phyloP scores from a whole-genome alignment of 2,888 invertebrate genomes.

The Coleophora flavipennella region DNA sequence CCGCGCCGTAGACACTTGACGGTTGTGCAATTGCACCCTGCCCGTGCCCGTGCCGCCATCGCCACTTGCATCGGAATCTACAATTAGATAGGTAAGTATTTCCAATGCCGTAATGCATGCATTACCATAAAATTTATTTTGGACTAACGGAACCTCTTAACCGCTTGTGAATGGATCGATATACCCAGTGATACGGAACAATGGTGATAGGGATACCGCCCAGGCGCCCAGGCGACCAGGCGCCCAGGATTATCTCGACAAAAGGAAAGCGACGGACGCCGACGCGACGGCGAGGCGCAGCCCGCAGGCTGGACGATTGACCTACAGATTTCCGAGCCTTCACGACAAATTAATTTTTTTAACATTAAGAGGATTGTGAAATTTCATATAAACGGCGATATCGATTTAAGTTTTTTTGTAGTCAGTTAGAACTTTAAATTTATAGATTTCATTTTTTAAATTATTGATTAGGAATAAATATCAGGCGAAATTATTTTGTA shows the following conservation, averaged over 20 bases:
- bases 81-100: conserved; percentile 1
- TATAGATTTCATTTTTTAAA: no score
- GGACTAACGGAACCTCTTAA: conserved; percentile 9
- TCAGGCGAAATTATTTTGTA: no score
- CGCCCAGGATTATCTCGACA: conserved; percentile 43
- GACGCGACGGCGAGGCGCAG: no score
- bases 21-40: conserved; percentile 40
- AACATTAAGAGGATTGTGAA: no score
- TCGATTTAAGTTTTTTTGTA: no score
- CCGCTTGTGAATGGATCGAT: conserved; percentile 22
- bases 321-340: no score
- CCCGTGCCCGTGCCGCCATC: conserved; percentile 27
- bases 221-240: no score
- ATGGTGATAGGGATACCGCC: conserved; percentile 50
- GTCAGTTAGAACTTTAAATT: no score
- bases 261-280: conserved; percentile 40
- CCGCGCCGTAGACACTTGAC: conserved; percentile 47
- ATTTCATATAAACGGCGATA: no score
- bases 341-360: no score
- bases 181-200: conserved; percentile 39
- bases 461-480: no score
- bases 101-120: conserved; percentile 32
- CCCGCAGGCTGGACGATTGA: no score
- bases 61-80: conserved; percentile 36
- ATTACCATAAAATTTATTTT: conserved; percentile 51